Evolutionary conservation across 2,797 vertebrate genomes (phyloP), one percentile per base, ranked within the genome.

Genomic region (Pampus argenteus): DNA sequence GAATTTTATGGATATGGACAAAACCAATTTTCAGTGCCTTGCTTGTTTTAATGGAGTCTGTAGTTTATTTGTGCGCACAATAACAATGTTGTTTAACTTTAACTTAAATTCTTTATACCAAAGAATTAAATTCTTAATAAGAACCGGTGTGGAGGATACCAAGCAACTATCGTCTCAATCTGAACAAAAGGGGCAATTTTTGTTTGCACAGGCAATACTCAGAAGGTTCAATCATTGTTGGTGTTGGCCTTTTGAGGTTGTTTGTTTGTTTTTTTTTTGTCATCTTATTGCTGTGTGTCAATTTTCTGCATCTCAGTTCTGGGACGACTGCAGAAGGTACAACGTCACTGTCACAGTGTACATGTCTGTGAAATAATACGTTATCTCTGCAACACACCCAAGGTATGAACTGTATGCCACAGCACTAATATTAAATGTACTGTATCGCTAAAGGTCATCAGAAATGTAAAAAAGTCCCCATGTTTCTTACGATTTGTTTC

Each of bases 301-400:
- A 85, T 97, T 97, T 87, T 97, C 96, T 70, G 91, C 91, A 26
- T 96, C 94, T 57, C 92, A 94, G 56, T 97, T 97, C 81, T 97
- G 95, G 96, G 92, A 93, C 4, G 95, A 97, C 73, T 97, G 96
- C 86, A 94, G 95, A 66, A 96, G 95, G 79, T 92, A 96, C 28
- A 91, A 96, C 0, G 90, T 92, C 55, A 97, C 95, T 0, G 91
- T 94, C 66, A 91, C 97, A 66, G 93, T 95, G 86, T 97, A 96
- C 62, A 96, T 97, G n/a, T n/a, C 0, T 96, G 96, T 20, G 96
- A 97, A 75, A 88, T 93, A 20, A 90, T 97, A 82, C 93, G 93
- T 7, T 97, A 97, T 79, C 88, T 96, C 57, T 95, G 95, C 90
- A 95, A 92, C 75, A 67, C 89, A 13, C 93, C 95, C 23, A 86